Evolutionary conservation across 1,140 invertebrate species (phyloP), one percentile per base, ranked within the genome.

Genomic region (Galendromus occidentalis): DNA sequence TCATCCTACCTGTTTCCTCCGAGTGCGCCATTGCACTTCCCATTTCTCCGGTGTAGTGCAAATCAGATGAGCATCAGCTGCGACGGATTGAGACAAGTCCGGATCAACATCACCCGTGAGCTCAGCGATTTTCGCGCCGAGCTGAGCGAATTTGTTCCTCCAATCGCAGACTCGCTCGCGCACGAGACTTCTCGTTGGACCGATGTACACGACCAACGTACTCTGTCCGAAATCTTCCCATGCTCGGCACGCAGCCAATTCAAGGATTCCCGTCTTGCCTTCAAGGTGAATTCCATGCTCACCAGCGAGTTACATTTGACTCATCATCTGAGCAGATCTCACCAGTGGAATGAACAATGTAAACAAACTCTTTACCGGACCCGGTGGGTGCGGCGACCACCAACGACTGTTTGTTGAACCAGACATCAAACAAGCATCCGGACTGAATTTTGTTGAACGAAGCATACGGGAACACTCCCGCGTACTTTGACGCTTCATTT

Each of bases 311-410:
- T n/a, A n/a, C n/a, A n/a, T n/a, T n/a, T n/a, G n/a, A n/a, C n/a
- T n/a, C n/a, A n/a, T n/a, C n/a, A n/a, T n/a, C n/a, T n/a, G n/a
- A n/a, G n/a, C n/a, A n/a, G n/a, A n/a, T n/a, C n/a, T n/a, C n/a
- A 39, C 33, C 33, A 39, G 33, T 39, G 33, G 33, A 9, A 39
- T 9, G 33, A 39, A 39, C 33, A 22, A 28, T 6, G 4, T 47
- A 14, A 20, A 47, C 28, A 47, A 6, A 22, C 28, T 47, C 28
- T 28, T 59, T 59, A 33, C 86, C 87, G 17, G 85, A 85, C 33
- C 86, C 86, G 17, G 86, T 88, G 0, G 86, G 86, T 17, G 86
- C 84, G 67, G 83, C 83, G 2, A 88, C 79, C 6, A 87, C 84
- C 51, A 87, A 70, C 5, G 84, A 81, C 70, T 82, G 80, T 74